Base-by-base conservation (phyloP, 1,140 invertebrate genomes). In the Dryas iulia region DNA sequence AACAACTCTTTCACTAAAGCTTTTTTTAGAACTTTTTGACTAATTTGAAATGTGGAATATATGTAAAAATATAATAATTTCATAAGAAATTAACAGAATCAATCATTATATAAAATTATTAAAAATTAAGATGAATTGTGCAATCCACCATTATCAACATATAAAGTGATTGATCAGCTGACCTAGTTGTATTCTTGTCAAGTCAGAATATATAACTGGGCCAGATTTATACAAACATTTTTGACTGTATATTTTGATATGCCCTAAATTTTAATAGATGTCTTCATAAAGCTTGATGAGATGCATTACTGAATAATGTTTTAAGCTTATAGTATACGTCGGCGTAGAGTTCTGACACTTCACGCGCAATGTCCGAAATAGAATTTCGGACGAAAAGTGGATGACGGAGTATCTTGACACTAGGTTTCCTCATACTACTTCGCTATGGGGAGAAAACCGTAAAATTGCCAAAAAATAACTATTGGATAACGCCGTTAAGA, bases 121-220 rank as follows among this genome's bases (percentile, higher is more conserved):
- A 26, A 8, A 25, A 54, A 24, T 39, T 39, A 23, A n/a, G 18
- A 71, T 66, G 47, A 59, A 25, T 69, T 69, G 39, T 59, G 72
- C 82, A 75, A 82, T 77, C 62, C 66, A 78, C 76, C 78, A 76
- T 77, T 84, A 86, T 82, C 78, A 81, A 81, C 71, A 82, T 65
- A 62, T 67, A 76, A 76, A 81, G 59, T 87, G 82, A 82, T 86
- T 84, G 80, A 83, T 87, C 83, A 90, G 81, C 79, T 83, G 84
- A 83, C 86, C 88, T 66, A 77, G 76, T 78, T 60, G 70, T 65
- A 65, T 74, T 71, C 77, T 76, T 86, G 86, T 79, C 77, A 72
- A 82, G 78, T 84, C 82, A 83, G 81, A 82, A 82, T 71, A 73
- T 72, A 74, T 72, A 89, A 82, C 74, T 84, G 82, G 86, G 84